Evolutionary conservation across 2,113 vertebrate species (phyloP), one percentile per base, ranked within the genome.

Genomic region (Dipodomys stephensi): DNA sequence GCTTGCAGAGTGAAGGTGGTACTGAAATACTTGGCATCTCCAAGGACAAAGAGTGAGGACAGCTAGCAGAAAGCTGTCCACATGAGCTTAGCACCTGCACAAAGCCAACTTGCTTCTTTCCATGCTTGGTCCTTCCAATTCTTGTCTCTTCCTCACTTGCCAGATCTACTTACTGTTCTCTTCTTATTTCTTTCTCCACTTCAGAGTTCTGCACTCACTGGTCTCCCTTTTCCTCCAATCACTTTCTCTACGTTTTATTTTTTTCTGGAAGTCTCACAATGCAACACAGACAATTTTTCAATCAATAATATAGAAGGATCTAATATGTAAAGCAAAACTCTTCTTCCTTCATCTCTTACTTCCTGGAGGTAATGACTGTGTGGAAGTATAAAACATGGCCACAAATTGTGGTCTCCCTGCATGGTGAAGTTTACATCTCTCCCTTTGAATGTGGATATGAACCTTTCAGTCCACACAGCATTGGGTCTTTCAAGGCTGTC

Each of bases 231-330:
- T 57, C 13, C 57, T 35, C 71, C 35, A 49, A 86, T 4, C 60
- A 20, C 57, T 93, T 92, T 60, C 74, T 87, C 73, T 16, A 91
- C 74, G 13, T 44, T 88, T 88, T n/a, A 16, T 57, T 57, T 35
- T 35, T 85, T 46, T 85, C 88, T 81, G 85, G 46, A 44, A 76
- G 78, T 72, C 71, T 68, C 60, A 30, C 88, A 85, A 39, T 71
- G 25, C 35, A 65, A 87, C 1, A 9, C 28, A 57, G 49, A 13
- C 4, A 64, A 69, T 67, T 87, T 67, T 13, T 82, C 60, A 81
- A 76, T 84, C 35, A 77, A 73, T 84, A 62, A 72, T 72, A 74
- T 16, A n/a, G 18, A 81, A 64, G 9, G 22, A 13, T 69, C 53
- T 49, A 87, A 80, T 74, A 71, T 73, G 19, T 46, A 87, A 88